Base-by-base conservation (phyloP, 2,888 invertebrate genomes). In the Eretmocerus hayati region DNA sequence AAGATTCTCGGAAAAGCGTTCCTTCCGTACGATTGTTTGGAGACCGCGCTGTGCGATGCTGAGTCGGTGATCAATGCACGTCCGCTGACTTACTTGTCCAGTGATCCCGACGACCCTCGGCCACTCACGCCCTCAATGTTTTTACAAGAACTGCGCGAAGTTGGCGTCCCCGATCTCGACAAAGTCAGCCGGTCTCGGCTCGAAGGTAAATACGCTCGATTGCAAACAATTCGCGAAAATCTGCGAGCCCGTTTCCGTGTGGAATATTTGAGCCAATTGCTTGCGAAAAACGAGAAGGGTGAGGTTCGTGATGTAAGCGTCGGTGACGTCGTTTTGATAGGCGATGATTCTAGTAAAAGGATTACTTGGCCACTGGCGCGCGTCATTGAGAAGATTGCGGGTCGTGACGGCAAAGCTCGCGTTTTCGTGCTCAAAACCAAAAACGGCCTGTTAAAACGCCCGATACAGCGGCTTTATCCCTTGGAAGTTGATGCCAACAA, bases 31-130 rank as follows among this genome's bases (percentile, higher is more conserved):
- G 62, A 64, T 37, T 59, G 66, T 42, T 45, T 71, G 40, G n/a
- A 67, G 64, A 0, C 46, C 62, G 1, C 30, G 6, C 11, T 67
- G 5, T 57, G 56, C 26, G 61, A 71, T 46, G 60, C 61, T 35
- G 69, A 72, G 53, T 50, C 57, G 2, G 54, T 58, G 1, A 38
- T 72, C 8, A 71, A 72, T 56, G 56, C 62, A 2, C 53, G 69
- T 47, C 68, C 69, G 13, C 51, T 70, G 18, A 66, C 62, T 16
- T 64, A 58, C 21, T 31, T 57, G 31, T 52, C 56, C 3, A 52
- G 54, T 1, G 46, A 46, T 18, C 57, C 16, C 3, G 16, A 15
- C 18, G 35, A 35, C 35, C 16, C 16, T 4, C n/a, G 4, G 18
- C 35, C 35, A 35, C 35, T 35, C 16, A 35, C 35, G 4, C 35